phyloP scores from a whole-genome alignment of 2,888 invertebrate genomes.

The Caenorhabditis uteleia region DNA sequence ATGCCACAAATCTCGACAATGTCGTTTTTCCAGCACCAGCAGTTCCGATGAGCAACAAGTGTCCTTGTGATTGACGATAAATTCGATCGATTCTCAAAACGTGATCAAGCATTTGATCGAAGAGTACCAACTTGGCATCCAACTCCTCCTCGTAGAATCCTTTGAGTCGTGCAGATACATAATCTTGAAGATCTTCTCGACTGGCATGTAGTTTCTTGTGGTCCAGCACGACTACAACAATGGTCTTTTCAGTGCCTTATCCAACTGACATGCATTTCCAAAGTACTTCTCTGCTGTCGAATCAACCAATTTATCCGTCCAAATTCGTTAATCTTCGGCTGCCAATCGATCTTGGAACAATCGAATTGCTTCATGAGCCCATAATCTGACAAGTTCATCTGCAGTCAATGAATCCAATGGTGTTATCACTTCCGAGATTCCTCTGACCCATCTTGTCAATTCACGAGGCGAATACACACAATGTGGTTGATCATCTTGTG shows the following conservation, averaged over 20 bases:
- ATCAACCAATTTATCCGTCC: constrained; percentile 98
- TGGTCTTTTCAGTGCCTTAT: constrained; percentile 84
- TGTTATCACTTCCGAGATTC: constrained; percentile 96
- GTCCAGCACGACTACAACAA: constrained; percentile 99
- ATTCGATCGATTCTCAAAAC: constrained; percentile 97
- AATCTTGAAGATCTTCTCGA: constrained; percentile 92
- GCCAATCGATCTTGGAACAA: constrained; percentile 90
- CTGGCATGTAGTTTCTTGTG: constrained; percentile 95
- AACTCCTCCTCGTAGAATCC: constrained; percentile 99
- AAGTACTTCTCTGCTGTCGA: constrained; percentile 82
- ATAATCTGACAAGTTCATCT: constrained; percentile 93
- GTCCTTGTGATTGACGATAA: constrained; percentile 87
- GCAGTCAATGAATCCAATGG: constrained; percentile 89
- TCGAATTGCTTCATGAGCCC: constrained; percentile 98
- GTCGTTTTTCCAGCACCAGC: constrained; percentile 99
- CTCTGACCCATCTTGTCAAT: constrained; percentile 98
- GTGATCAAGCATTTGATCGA: constrained; percentile 98
- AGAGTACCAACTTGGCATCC: constrained; percentile 95
- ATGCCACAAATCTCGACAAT: constrained; percentile 96
- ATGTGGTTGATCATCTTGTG: constrained; percentile 99
- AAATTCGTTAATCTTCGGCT: constrained; percentile 88
- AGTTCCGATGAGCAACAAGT: constrained; percentile 93
- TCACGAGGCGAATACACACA: constrained; percentile 97
- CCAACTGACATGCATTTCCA: constrained; percentile 77
- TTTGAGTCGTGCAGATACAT: constrained; percentile 92